These are phyloP conservation scores for Leptodactylus fuscus DNA, from an alignment of 2,113 vertebrate species.

Conservation along the genomic window DNA sequence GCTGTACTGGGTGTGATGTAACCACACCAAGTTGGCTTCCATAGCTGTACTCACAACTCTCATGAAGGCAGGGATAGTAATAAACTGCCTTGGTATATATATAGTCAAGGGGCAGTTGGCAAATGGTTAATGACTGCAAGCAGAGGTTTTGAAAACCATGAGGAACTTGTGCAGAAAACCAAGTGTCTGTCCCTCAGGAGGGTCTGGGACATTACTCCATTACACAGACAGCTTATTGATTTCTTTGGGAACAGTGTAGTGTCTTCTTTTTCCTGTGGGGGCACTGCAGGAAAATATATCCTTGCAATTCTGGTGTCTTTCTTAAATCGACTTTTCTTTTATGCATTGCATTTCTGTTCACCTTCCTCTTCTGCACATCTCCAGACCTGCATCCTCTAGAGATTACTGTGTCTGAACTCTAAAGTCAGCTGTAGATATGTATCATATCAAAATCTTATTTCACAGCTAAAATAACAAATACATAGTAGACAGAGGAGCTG, in stretches of 20 bases:
- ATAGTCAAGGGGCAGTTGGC: too few relatives aligned
- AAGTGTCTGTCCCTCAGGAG: neutral
- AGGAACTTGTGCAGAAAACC: too few relatives aligned
- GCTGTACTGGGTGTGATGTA: too few relatives aligned
- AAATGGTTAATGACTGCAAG: too few relatives aligned
- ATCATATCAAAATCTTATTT: slow-evolving; percentile 35
- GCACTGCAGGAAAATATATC: neutral
- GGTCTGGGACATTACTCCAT: neutral
- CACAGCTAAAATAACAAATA: slow-evolving; percentile 45
- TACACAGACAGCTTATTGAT: neutral
- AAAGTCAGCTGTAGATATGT: slow-evolving; percentile 19
- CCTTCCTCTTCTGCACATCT: neutral
- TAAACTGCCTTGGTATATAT: too few relatives aligned
- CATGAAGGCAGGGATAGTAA: too few relatives aligned
- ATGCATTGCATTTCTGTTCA: neutral
- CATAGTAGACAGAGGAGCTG: neutral
- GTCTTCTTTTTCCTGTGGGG: neutral
- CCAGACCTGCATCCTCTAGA: slow-evolving; percentile 11
- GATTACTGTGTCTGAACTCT: slow-evolving; percentile 26
- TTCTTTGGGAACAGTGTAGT: neutral
- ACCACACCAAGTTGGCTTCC: too few relatives aligned
- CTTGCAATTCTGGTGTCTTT: neutral
- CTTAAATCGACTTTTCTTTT: neutral
- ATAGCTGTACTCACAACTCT: too few relatives aligned
- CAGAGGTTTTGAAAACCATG: too few relatives aligned